Evolutionary conservation across 2,113 vertebrate species (phyloP), one percentile per base, ranked within the genome.

Genomic region (Trochalopteron elliotii): DNA sequence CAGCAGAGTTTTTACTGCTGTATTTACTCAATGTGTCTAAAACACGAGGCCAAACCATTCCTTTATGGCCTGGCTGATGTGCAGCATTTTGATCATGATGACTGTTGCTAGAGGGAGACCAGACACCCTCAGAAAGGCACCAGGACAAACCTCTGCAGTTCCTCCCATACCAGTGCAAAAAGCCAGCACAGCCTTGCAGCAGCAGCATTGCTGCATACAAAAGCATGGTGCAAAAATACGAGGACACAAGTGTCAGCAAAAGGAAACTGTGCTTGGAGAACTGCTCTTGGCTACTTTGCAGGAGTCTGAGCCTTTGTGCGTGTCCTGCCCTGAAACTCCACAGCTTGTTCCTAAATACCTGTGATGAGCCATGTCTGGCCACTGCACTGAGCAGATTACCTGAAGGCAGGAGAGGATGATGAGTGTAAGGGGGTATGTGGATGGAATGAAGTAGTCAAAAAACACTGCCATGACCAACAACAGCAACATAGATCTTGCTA

Each of bases 151-250:
- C 24, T 56, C 56, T 12, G 33, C 83, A 15, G 4, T 15, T 88
- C 57, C 67, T 83, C 64, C 72, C 9, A 7, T 14, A 2, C 7
- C 0, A 0, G 5, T 17, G 52, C 74, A 30, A 81, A 90, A 82
- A 49, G 65, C 69, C 5, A 4, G 69, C 20, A 3, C 9, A 30
- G 74, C 35, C 30, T 15, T 14, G 23, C 23, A 18, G 22, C 64
- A 65, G 74, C 47, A 37, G 56, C 64, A 3, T 35, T 15, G 45
- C 52, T 8, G 50, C 70, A 45, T 8, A 2, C 39, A 30, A 40
- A 50, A 80, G 21, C 0, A 0, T 5, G 15, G 53, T 53, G 55
- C n/a, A 42, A 35, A 74, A 47, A 21, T 49, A 22, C 0, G 0
- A 61, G 78, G 80, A 7, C 1, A 5, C 35, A 10, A 56, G 22